These are phyloP conservation scores for Hedychridium roseum DNA, from an alignment of 2,888 invertebrate species.

Conservation along the genomic window DNA sequence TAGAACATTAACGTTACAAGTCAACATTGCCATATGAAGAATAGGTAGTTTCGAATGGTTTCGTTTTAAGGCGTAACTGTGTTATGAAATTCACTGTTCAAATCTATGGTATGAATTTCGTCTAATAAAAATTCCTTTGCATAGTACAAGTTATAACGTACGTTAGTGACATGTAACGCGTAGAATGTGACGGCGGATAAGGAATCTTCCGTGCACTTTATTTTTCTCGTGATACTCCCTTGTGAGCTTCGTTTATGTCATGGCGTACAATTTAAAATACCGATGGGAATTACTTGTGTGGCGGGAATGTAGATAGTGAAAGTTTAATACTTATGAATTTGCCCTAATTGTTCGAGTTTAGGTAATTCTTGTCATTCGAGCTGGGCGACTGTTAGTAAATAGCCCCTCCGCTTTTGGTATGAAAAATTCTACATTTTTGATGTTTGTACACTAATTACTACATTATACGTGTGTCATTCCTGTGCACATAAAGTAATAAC, in stretches of 20 bases:
- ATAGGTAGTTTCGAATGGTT: conserved; percentile 19
- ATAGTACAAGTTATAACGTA: conserved; percentile 20
- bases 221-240: conserved; percentile 10
- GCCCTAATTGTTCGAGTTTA: conserved; percentile 31
- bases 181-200: conserved; percentile 10
- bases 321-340: conserved; percentile 28
- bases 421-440: conserved; percentile 27
- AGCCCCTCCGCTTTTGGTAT: conserved; percentile 22
- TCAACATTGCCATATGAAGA: conserved; percentile 25
- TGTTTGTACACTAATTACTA: conserved; percentile 37
- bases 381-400: conserved; percentile 17
- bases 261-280: conserved; percentile 24
- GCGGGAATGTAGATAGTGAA: conserved; percentile 33
- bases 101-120: conserved; percentile 19
- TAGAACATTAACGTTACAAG: conserved; percentile 10
- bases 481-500: conserved; percentile 40
- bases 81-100: conserved; percentile 21
- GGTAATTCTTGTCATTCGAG: conserved; percentile 22
- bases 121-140: conserved; percentile 19
- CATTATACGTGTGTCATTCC: conserved; percentile 41
- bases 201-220: conserved; percentile 8
- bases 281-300: conserved; percentile 24
- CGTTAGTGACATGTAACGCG: conserved; percentile 5
- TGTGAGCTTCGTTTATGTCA: conserved; percentile 16
- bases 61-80: conserved; percentile 13